Evolutionary conservation across 2,113 vertebrate genomes (phyloP).

Genomic region (Mionectes macconnelli): DNA sequence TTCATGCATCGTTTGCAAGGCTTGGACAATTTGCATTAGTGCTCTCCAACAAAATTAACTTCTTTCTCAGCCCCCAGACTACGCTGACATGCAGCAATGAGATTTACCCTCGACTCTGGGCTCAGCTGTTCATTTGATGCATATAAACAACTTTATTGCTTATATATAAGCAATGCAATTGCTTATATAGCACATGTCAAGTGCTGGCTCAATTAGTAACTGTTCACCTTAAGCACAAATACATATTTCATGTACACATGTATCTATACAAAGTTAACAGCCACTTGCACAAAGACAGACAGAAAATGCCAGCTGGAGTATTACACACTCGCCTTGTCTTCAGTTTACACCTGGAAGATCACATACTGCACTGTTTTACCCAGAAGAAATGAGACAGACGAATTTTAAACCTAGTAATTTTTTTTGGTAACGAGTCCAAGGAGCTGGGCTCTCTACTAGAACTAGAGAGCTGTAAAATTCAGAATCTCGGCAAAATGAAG

Average conservation of each 20-base stretch:
- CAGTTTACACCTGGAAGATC: not conserved
- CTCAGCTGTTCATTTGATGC: not conserved
- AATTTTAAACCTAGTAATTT: not conserved
- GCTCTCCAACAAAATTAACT: not conserved
- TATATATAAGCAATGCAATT: too few relatives aligned
- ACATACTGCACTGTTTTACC: accelerated
- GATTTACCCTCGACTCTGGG: not conserved
- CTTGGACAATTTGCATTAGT: not conserved
- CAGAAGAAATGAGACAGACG: not conserved
- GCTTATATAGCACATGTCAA: not conserved
- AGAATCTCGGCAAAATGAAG: not conserved
- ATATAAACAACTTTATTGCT: not conserved
- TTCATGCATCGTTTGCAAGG: not conserved
- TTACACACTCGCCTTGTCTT: not conserved
- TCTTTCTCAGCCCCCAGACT: not conserved
- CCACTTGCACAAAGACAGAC: not conserved
- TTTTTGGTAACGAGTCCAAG: not conserved
- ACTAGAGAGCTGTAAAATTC: not conserved
- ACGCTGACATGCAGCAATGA: not conserved
- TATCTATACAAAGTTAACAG: not conserved
- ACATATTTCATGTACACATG: not conserved
- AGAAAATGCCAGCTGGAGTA: not conserved
- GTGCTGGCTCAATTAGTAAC: not conserved
- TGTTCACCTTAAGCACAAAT: not conserved
- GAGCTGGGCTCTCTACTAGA: not conserved